Percentiles rank a stretch among this genome's conserved stretches.
phyloP scores from a whole-genome alignment of 2,888 invertebrate genomes.

The Fabriciana adippe region DNA sequence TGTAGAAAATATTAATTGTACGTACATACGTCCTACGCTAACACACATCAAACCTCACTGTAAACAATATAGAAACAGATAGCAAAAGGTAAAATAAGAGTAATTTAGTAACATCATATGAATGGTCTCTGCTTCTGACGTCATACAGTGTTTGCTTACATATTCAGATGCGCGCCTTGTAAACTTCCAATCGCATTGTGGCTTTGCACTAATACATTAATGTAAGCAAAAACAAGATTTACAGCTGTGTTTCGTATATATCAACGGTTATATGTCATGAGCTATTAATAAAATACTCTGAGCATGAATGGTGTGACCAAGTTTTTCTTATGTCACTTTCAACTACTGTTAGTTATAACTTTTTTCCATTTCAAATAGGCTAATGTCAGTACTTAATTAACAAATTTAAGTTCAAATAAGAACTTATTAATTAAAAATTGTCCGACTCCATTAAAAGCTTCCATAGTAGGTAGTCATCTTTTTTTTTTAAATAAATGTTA shows the following conservation, averaged over 20 bases:
- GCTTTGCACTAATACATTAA: conserved; percentile 55
- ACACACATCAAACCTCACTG: background rate
- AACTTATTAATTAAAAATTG: too few species aligned
- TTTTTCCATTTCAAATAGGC: background rate
- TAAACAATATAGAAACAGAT: background rate
- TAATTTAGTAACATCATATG: conserved; percentile 16
- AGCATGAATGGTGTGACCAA: conserved; percentile 7
- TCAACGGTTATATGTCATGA: conserved; percentile 15
- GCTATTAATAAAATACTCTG: conserved; percentile 26
- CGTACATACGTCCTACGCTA: background rate
- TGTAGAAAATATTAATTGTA: too few species aligned
- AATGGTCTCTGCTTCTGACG: conserved; percentile 56
- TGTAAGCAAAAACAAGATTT: conserved; percentile 48
- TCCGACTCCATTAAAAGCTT: too few species aligned
- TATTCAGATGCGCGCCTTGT: conserved; percentile 66
- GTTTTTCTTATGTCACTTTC: conserved; percentile 20
- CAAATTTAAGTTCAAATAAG: too few species aligned
- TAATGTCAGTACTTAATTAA: too few species aligned
- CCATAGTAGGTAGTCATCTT: too few species aligned
- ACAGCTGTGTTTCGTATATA: conserved; percentile 36
- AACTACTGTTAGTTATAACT: background rate
- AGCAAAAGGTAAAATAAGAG: conserved; percentile 14
- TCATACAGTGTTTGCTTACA: conserved; percentile 70
- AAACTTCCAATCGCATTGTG: conserved; percentile 72
- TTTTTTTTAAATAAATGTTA: conserved; percentile 4